Base-by-base conservation (phyloP, 2,113 vertebrate species). In the Platanista minor region DNA sequence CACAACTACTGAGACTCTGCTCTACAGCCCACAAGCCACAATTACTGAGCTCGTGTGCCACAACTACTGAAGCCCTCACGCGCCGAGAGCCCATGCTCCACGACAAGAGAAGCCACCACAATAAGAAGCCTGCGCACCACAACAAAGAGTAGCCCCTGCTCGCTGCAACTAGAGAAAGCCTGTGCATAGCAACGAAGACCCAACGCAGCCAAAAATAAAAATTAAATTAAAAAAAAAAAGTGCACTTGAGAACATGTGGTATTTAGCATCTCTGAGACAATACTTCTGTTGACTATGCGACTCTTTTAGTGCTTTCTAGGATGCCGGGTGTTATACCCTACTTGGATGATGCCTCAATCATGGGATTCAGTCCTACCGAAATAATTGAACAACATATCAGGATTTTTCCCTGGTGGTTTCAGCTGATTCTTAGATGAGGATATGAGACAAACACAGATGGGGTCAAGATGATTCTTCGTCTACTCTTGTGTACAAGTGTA, bases 271-370 rank as follows among this genome's bases (percentile, higher is more conserved):
- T 57, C 66, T 91, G n/a, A 6, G 31, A 10, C n/a, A 94, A 57
- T 89, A 91, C 82, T 96, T 90, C 61, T 96, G 67, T 67, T 85
- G 81, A 95, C 39, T 81, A 0, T 59, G 49, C 29, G 29, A 87
- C 14, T 72, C 17, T 54, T 88, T 69, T 66, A 69, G 18, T 77
- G 89, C 67, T 74, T 97, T 93, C 77, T 87, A 88, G 90, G 67
- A 78, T 78, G 61, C 31, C 25, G 83, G 49, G 41, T 93, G 64
- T 87, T 86, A 78, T 2, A 82, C 21, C 25, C 0, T 49, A 93
- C 94, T 74, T 57, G n/a, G 41, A 93, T 82, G n/a, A 62, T 43
- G 41, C 54, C 41, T 95, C 1, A 6, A 49, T 20, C 72, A 27
- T 33, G 74, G 18, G 49, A 95, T 93, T 78, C 36, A 61, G 62